These are phyloP conservation scores for Melipona bicolor DNA, from an alignment of 2,888 invertebrate genomes.

Conservation along the genomic window DNA sequence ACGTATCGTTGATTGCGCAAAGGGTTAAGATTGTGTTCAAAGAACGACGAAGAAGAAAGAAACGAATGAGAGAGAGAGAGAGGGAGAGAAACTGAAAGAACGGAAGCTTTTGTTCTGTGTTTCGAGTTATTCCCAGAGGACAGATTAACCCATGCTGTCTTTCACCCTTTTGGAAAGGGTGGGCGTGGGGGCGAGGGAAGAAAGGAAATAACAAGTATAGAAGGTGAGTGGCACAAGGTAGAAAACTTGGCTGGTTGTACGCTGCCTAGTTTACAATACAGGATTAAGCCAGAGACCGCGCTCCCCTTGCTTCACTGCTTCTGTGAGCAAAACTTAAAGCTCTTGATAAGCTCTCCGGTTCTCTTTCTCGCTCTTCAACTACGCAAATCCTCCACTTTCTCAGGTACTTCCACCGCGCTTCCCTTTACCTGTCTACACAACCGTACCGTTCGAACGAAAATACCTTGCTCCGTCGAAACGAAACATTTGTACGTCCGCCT, in stretches of 20 bases:
- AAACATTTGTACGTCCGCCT: conserved; percentile 15
- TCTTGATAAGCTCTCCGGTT: conserved; percentile 79
- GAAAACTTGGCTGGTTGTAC: conserved; percentile 78
- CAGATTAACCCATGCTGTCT: conserved; percentile 79
- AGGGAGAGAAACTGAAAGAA: conserved; percentile 42
- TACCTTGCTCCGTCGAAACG: conserved; percentile 7
- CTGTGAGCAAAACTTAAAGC: conserved; percentile 79
- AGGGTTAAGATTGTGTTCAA: conserved; percentile 53
- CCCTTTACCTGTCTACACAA: conserved; percentile 31
- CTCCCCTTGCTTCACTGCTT: conserved; percentile 55
- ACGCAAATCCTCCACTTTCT: conserved; percentile 53
- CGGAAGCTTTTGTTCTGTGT: conserved; percentile 78
- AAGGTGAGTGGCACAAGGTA: conserved; percentile 66
- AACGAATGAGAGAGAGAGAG: neutral
- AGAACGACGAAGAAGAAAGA: conserved; percentile 38
- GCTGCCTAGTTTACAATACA: conserved; percentile 81
- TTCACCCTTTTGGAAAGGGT: conserved; percentile 58
- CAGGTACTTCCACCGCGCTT: conserved; percentile 23
- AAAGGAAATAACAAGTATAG: conserved; percentile 62
- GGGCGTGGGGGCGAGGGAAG: neutral
- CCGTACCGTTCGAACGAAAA: conserved; percentile 25
- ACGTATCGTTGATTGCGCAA: conserved; percentile 57
- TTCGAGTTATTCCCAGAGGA: conserved; percentile 80
- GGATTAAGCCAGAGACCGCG: conserved; percentile 79
- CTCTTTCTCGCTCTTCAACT: conserved; percentile 59